phyloP scores from a whole-genome alignment of 2,888 invertebrate genomes.

The Nomada goodeniana region DNA sequence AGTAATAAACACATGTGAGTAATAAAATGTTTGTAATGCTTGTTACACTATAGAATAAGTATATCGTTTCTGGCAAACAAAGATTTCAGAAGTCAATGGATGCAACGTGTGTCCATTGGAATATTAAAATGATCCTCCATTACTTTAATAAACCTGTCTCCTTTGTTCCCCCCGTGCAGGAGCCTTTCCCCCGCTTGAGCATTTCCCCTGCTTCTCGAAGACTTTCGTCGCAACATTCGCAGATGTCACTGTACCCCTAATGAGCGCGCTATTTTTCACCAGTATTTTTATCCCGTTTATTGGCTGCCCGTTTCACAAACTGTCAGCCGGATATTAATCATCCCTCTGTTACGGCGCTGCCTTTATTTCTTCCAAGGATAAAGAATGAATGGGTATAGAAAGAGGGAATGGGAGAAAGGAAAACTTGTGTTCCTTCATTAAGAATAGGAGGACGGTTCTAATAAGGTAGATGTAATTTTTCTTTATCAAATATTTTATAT shows the following conservation, averaged over 20 bases:
- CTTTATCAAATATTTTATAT: not conserved
- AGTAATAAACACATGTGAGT: no score
- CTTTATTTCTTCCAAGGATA: slow-evolving; percentile 82
- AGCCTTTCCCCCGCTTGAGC: slow-evolving; percentile 41
- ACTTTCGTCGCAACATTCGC: slow-evolving; percentile 77
- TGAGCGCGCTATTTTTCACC: slow-evolving; percentile 85
- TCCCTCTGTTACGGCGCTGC: slow-evolving; percentile 81
- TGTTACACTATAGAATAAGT: no score
- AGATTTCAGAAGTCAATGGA: slow-evolving; percentile 77
- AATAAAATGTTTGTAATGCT: no score
- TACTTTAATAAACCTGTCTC: slow-evolving; percentile 82
- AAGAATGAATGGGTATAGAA: slow-evolving; percentile 72
- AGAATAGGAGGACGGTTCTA: slow-evolving; percentile 72
- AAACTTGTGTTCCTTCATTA: slow-evolving; percentile 73
- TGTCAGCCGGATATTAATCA: slow-evolving; percentile 85
- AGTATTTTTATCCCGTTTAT: slow-evolving; percentile 85
- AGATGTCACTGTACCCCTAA: slow-evolving; percentile 84
- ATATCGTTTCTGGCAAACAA: not conserved
- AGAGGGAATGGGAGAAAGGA: slow-evolving; percentile 53
- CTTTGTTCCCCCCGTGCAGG: slow-evolving; percentile 45
- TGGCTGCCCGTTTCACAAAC: slow-evolving; percentile 84
- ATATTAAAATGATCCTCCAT: slow-evolving; percentile 83
- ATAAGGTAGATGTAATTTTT: slow-evolving; percentile 23
- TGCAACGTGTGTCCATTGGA: slow-evolving; percentile 78
- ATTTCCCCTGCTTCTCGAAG: slow-evolving; percentile 53